These are phyloP conservation scores for Lepidostoma basale DNA, from an alignment of 1,140 invertebrate genomes.

Conservation along the genomic window DNA sequence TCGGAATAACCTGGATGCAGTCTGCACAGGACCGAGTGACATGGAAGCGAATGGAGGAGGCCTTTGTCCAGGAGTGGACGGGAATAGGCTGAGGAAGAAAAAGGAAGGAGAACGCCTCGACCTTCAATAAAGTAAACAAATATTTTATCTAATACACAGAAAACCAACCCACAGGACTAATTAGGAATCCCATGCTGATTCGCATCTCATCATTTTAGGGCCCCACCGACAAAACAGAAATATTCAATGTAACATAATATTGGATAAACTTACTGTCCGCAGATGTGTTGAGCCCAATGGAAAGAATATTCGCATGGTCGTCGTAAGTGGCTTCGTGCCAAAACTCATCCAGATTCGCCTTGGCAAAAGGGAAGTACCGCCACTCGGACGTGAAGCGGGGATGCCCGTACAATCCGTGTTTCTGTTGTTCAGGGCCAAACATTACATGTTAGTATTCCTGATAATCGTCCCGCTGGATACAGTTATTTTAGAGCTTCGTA, in stretches of 20 bases:
- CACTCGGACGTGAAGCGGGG: constrained; percentile 61
- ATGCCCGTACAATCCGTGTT: constrained; percentile 56
- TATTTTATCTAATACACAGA: no score
- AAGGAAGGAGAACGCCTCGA: no score
- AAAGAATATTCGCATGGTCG: constrained; percentile 54
- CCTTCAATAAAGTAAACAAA: no score
- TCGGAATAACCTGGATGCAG: no score
- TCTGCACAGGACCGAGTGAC: no score
- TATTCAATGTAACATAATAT: neutral
- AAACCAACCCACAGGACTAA: no score
- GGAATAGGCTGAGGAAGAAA: no score
- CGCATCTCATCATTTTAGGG: no score
- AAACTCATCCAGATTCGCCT: constrained; percentile 56
- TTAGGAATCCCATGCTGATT: no score
- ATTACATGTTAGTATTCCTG: neutral
- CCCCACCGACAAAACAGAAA: no score
- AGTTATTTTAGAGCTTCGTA: neutral
- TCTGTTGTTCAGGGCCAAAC: constrained; percentile 45
- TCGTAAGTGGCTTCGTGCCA: constrained; percentile 63
- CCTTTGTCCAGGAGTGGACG: no score
- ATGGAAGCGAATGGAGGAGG: no score
- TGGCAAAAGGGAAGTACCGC: constrained; percentile 61
- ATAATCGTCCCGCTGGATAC: neutral
- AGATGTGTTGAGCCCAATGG: constrained; percentile 52
- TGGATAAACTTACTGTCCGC: constrained; percentile 50